These are phyloP conservation scores for Plebejus anna DNA, from an alignment of 2,888 invertebrate genomes.

Conservation along the genomic window DNA sequence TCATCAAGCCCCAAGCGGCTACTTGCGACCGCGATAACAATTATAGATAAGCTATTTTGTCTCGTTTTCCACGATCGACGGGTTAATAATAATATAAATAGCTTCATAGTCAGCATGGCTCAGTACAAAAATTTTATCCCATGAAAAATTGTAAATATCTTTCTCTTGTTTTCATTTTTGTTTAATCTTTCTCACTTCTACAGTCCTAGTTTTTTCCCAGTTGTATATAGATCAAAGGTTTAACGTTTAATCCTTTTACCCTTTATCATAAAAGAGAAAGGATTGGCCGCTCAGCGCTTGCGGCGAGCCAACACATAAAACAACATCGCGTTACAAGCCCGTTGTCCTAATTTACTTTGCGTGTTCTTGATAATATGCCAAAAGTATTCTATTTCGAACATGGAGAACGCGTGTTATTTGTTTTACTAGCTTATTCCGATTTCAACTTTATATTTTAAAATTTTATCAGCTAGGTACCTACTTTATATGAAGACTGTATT, in stretches of 20 bases:
- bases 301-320: constrained; percentile 8
- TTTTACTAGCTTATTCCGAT: not conserved
- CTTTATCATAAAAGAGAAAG: constrained; percentile 1
- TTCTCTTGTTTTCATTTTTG: too few species aligned
- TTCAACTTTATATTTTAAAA: not conserved
- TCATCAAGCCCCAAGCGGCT: too few species aligned
- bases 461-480: too few species aligned
- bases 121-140: too few species aligned
- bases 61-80: too few species aligned
- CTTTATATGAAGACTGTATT: too few species aligned
- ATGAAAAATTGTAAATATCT: too few species aligned
- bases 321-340: not conserved
- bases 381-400: not conserved
- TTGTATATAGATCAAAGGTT: not conserved
- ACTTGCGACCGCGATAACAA: too few species aligned
- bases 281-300: not conserved
- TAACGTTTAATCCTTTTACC: not conserved
- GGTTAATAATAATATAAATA: too few species aligned
- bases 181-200: not conserved
- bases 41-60: too few species aligned
- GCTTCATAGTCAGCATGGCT: too few species aligned
- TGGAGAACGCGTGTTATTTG: not conserved
- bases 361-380: constrained; percentile 3
- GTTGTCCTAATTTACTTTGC: not conserved
- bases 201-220: not conserved